A percentile compares a stretch with the other conserved stretches of the same genome.
These are phyloP conservation scores for Nipponia nippon DNA, from an alignment of 2,113 vertebrate genomes.

Conservation along the genomic window DNA sequence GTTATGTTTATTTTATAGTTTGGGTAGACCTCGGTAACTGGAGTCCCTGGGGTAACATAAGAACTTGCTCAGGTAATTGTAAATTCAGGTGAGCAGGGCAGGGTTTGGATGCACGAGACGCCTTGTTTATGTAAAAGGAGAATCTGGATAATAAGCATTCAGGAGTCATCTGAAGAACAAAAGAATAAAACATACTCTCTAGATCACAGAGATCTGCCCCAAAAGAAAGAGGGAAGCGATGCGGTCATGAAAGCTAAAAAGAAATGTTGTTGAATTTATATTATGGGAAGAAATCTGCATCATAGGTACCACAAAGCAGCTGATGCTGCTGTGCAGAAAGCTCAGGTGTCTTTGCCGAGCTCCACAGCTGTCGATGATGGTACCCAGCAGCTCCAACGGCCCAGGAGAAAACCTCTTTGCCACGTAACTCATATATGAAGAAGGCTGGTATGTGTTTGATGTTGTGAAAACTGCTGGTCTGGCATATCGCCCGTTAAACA, in stretches of 20 bases:
- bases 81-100: conserved; percentile 35
- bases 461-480: neutral
- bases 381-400: neutral
- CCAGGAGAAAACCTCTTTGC: neutral
- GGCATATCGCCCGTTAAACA: neutral
- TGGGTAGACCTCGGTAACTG: neutral
- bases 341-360: neutral
- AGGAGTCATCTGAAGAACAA: neutral
- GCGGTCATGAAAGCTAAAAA: neutral
- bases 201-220: neutral
- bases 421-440: neutral
- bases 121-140: neutral
- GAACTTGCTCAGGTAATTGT: neutral
- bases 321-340: neutral
- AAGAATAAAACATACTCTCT: neutral
- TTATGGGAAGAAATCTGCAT: neutral
- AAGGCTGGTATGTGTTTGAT: neutral
- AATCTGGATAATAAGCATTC: neutral
- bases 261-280: neutral
- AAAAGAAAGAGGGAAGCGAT: neutral
- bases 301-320: neutral
- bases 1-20: conserved; percentile 52
- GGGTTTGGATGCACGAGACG: neutral
- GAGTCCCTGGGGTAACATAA: neutral
- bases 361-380: neutral